Evolutionary conservation across 2,888 invertebrate species (phyloP), one percentile per base, ranked within the genome.

Genomic region (Sceliomorpha sp.): DNA sequence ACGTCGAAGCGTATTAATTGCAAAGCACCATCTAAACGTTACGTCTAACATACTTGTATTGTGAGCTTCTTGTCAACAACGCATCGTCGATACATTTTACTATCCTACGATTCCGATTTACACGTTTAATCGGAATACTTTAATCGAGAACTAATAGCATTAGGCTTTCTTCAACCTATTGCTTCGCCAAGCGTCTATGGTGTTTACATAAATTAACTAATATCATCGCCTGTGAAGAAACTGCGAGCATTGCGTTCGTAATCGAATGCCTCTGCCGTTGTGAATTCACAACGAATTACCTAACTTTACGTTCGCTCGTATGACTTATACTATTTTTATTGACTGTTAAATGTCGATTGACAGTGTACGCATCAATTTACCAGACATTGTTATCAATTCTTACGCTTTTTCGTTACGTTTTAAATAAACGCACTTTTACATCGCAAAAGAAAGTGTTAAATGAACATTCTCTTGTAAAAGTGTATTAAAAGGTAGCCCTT

Each of bases 181-280:
- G 76, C 78, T 77, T 82, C 74, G 72, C 72, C 74, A 74, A 82
- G 75, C 78, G 78, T 77, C 72, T 74, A 51, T 80, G 76, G 77
- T 81, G 77, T 78, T 77, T 75, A 75, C 75, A 79, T 78, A 74
- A 83, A 84, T 85, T 84, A 84, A 85, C 84, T 82, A 79, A 74
- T 79, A 79, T 47, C 75, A 74, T 74, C 72, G 73, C 74, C 72
- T 75, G 44, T 44, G 9, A 53, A 53, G 13, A 24, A 12, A 39
- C 24, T 56, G 39, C 44, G 55, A 60, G 32, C 44, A 56, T 47
- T 31, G 27, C 37, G 15, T 51, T 50, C 56, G 55, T 56, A 56
- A 62, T 56, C 24, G 53, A 64, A 56, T 56, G 53, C 39, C 39
- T 34, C 20, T 32, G 51, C 8, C 9, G 53, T 59, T 53, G 53